Evolutionary conservation across 2,888 invertebrate genomes (phyloP).

Genomic region (Macrophya alboannulata): DNA sequence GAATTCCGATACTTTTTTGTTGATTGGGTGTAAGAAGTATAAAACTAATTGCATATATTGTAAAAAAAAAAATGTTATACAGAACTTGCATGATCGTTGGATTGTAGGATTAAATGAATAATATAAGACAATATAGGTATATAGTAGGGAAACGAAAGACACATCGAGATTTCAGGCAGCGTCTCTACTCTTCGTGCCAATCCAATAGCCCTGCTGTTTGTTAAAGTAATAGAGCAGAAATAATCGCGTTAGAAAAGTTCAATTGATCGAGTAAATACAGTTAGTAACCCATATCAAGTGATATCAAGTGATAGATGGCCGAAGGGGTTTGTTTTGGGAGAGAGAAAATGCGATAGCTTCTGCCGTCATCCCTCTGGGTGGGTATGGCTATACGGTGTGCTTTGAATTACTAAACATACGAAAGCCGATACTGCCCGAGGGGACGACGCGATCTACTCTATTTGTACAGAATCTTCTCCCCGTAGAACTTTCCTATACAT

Average conservation of each 20-base stretch:
- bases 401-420: constrained; percentile 72
- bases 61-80: background rate
- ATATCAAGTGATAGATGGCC: constrained; percentile 63
- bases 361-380: constrained; percentile 44
- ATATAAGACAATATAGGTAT: background rate
- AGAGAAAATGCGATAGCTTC: constrained; percentile 63
- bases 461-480: constrained; percentile 53
- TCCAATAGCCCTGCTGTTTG: constrained; percentile 49
- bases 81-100: background rate
- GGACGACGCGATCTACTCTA: constrained; percentile 61
- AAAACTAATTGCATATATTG: background rate
- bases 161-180: constrained; percentile 16
- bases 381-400: constrained; percentile 66
- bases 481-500: constrained; percentile 4
- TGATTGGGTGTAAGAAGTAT: background rate
- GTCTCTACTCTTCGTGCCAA: constrained; percentile 34
- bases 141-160: background rate
- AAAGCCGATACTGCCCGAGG: constrained; percentile 65
- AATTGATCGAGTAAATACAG: constrained; percentile 74
- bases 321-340: constrained; percentile 69
- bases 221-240: constrained; percentile 67
- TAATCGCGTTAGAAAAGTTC: constrained; percentile 77
- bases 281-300: constrained; percentile 65
- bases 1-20: background rate
- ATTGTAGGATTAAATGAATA: background rate